Conservation (phyloP, 2,113 vertebrate species). For the Baryphthengus martii region DNA sequence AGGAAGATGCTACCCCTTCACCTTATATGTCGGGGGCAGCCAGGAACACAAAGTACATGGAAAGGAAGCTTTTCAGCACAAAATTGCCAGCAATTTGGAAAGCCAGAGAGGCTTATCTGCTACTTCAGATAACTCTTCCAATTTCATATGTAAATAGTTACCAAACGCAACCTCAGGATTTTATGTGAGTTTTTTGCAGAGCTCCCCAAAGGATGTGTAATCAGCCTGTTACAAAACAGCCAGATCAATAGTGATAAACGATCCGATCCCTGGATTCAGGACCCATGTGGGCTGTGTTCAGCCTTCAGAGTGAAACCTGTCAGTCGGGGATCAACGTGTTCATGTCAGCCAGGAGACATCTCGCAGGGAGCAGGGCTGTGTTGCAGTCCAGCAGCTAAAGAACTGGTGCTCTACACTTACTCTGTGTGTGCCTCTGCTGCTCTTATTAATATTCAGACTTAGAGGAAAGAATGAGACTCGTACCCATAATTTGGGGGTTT, state of each 20-base stretch:
- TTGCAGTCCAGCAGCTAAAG: neutral
- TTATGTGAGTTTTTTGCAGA: neutral
- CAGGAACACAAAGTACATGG: neutral
- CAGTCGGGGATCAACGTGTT: neutral
- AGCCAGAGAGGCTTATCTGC: slow-evolving; percentile 16
- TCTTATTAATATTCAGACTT: neutral
- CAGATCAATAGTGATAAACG: neutral
- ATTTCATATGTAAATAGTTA: neutral
- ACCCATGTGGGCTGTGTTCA: neutral
- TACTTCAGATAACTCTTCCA: neutral
- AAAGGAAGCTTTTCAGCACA: slow-evolving; percentile 28
- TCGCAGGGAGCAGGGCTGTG: neutral
- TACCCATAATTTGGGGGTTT: neutral
- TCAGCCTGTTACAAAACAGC: neutral
- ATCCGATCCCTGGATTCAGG: neutral
- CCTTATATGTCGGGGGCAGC: neutral
- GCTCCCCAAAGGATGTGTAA: neutral
- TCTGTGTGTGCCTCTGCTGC: neutral
- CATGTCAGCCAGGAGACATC: neutral
- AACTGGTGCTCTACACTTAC: neutral
- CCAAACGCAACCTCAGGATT: neutral
- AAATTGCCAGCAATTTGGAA: slow-evolving; percentile 13
- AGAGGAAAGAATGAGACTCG: neutral
- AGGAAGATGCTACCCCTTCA: neutral
- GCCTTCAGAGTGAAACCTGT: neutral